Evolutionary conservation across 2,888 invertebrate genomes (phyloP).

Genomic region (Oscheius onirici): DNA sequence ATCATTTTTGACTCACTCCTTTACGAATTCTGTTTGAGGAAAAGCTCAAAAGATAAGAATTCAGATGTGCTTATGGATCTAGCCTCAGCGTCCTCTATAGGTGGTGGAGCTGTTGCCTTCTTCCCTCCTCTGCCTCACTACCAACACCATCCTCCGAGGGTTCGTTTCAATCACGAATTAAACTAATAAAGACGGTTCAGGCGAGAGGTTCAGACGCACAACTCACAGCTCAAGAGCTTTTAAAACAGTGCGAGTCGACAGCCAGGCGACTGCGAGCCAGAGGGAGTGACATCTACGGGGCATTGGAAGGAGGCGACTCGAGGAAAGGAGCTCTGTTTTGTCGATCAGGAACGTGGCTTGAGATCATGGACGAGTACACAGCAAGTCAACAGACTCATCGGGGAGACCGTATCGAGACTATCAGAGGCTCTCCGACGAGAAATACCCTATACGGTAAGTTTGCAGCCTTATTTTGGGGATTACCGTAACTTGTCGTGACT

Average conservation of each 20-base stretch:
- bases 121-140: constrained; percentile 12
- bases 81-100: constrained; percentile 30
- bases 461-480: not conserved
- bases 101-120: constrained; percentile 31
- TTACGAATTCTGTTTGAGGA: not conserved
- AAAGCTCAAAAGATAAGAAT: no score
- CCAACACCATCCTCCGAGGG: constrained; percentile 14
- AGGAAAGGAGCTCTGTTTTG: constrained; percentile 63
- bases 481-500: not conserved
- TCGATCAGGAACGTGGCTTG: constrained; percentile 65
- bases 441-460: constrained; percentile 28
- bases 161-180: not conserved
- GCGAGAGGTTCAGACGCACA: constrained; percentile 17
- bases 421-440: constrained; percentile 2
- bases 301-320: constrained; percentile 16
- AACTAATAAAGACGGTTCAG: not conserved
- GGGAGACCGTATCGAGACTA: constrained; percentile 16
- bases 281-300: constrained; percentile 18
- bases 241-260: constrained; percentile 10
- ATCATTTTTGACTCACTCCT: not conserved
- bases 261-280: constrained; percentile 9
- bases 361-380: constrained; percentile 47
- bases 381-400: not conserved
- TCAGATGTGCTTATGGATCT: constrained; percentile 32
- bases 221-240: constrained; percentile 3